phyloP scores from a whole-genome alignment of 2,888 invertebrate genomes.

The Caenorhabditis angaria region DNA sequence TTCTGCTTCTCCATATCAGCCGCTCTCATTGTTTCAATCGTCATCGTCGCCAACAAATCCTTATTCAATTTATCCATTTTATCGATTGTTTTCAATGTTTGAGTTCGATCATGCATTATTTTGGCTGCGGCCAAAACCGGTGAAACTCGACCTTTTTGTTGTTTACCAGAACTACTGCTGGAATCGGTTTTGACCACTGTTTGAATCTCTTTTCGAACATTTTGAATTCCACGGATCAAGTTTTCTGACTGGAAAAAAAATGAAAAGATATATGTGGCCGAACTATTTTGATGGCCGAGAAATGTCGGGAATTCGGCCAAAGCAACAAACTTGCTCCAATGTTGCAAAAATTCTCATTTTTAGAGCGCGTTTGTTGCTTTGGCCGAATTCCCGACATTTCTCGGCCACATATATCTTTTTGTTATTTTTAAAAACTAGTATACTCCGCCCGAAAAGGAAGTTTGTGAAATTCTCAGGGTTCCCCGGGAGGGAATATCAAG shows the following conservation, averaged over 20 bases:
- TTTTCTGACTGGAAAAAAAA: slow-evolving; percentile 41
- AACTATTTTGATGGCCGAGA: neutral
- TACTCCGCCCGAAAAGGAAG: too few species aligned
- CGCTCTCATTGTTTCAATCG: slow-evolving; percentile 49
- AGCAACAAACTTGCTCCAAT: too few species aligned
- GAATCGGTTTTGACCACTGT: too few species aligned
- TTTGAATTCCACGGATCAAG: slow-evolving; percentile 28
- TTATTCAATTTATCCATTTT: slow-evolving; percentile 49
- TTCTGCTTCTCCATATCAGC: slow-evolving; percentile 46
- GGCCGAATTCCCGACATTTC: too few species aligned
- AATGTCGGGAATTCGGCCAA: too few species aligned
- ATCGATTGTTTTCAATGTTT: slow-evolving; percentile 39
- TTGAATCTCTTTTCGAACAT: slow-evolving; percentile 28
- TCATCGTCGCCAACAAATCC: slow-evolving; percentile 47
- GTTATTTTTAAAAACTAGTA: neutral
- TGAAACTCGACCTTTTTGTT: neutral
- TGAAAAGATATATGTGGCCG: neutral
- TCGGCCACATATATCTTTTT: neutral
- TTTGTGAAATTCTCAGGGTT: too few species aligned
- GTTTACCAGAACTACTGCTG: neutral
- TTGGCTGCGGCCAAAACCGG: slow-evolving; percentile 28
- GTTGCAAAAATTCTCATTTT: too few species aligned
- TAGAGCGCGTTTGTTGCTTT: too few species aligned
- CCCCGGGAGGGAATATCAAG: too few species aligned
- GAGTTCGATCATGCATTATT: slow-evolving; percentile 28